Evolutionary conservation across 2,113 vertebrate genomes (phyloP).

Genomic region (Cyprinodon tularosa): DNA sequence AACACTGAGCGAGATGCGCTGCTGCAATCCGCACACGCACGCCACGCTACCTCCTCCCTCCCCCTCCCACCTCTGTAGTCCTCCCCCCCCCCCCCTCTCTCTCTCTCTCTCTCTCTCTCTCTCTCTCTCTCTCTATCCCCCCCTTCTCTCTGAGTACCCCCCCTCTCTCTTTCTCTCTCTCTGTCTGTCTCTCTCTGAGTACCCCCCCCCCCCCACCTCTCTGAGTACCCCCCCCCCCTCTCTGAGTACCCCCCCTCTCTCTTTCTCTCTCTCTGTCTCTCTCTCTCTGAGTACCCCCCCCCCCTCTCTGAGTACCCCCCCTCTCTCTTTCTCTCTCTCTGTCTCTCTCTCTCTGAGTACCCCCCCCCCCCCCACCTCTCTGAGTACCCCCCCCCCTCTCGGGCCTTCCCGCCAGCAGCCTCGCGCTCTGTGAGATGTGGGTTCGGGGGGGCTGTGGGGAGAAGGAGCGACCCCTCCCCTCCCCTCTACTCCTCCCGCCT

Average conservation of each 20-base stretch:
- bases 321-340: too few relatives aligned
- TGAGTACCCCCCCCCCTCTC: slow-evolving; percentile 38
- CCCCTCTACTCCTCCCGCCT: slow-evolving; percentile 57
- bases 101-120: too few relatives aligned
- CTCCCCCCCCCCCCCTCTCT: slow-evolving; percentile 26
- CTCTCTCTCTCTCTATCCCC: too few relatives aligned
- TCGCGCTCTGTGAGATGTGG: slow-evolving; percentile 73
- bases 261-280: background rate
- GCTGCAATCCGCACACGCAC: slow-evolving; percentile 83
- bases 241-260: background rate
- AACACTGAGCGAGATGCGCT: slow-evolving; percentile 79
- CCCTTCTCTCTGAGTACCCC: too few relatives aligned
- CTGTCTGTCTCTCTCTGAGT: too few relatives aligned
- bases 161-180: too few relatives aligned
- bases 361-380: slow-evolving; percentile 11
- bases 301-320: slow-evolving; percentile 7
- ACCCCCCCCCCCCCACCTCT: background rate
- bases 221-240: slow-evolving; percentile 5
- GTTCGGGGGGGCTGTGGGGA: slow-evolving; percentile 68
- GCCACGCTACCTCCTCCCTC: slow-evolving; percentile 34
- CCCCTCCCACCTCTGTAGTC: slow-evolving; percentile 22
- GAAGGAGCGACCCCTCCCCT: slow-evolving; percentile 76
- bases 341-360: too few relatives aligned
- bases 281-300: slow-evolving; percentile 1
- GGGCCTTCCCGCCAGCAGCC: slow-evolving; percentile 75